Conservation (phyloP, 2,888 invertebrate genomes). For the Tortricodes alternella region DNA sequence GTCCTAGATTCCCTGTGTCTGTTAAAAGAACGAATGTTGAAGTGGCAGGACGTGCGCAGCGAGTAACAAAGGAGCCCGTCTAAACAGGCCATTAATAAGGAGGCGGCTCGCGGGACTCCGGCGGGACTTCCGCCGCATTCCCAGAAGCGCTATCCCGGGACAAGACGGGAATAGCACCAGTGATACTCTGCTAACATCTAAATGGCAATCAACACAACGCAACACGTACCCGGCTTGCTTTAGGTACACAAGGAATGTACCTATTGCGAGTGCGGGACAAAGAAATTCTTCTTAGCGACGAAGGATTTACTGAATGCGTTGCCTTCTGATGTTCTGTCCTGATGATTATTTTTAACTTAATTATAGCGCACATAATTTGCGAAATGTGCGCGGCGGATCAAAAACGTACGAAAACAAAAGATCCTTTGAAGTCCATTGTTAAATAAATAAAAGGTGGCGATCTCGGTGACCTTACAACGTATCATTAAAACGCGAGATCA, state of each 20-base stretch:
- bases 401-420: slow-evolving; percentile 25
- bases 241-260: slow-evolving; percentile 7
- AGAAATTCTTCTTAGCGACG: not conserved
- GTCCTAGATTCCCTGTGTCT: slow-evolving; percentile 39
- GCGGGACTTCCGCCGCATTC: slow-evolving; percentile 77
- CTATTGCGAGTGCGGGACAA: not conserved
- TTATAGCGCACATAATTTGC: slow-evolving; percentile 2
- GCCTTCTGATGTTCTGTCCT: not conserved
- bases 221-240: not conserved
- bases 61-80: slow-evolving; percentile 78
- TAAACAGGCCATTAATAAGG: slow-evolving; percentile 82
- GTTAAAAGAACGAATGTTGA: slow-evolving; percentile 49
- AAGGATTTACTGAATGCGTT: too few species aligned
- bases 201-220: slow-evolving; percentile 58
- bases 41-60: slow-evolving; percentile 71
- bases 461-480: slow-evolving; percentile 49
- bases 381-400: slow-evolving; percentile 29
- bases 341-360: not conserved
- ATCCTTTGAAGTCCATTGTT: slow-evolving; percentile 18
- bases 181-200: slow-evolving; percentile 53
- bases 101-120: slow-evolving; percentile 69
- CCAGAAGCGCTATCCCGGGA: slow-evolving; percentile 71
- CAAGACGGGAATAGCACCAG: slow-evolving; percentile 75
- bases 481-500: slow-evolving; percentile 47
- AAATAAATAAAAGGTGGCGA: slow-evolving; percentile 50